Evolutionary conservation across 2,888 invertebrate genomes (phyloP).

Genomic region (Eupithecia vulgata): DNA sequence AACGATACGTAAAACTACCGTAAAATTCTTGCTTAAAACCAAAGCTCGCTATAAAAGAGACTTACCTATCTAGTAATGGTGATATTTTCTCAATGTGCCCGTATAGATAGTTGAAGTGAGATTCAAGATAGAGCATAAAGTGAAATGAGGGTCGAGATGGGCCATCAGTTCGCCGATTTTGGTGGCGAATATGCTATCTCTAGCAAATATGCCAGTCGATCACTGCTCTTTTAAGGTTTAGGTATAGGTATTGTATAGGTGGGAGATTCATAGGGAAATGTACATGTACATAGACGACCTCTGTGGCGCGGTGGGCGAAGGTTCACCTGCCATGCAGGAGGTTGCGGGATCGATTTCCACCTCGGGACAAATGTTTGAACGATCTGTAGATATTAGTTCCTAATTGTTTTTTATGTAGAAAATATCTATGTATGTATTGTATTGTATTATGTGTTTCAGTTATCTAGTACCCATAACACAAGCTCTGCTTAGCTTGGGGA

Average conservation of each 20-base stretch:
- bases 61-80: slow-evolving; percentile 35
- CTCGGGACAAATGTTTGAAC: too few species aligned
- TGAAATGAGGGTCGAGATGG: slow-evolving; percentile 47
- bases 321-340: too few species aligned
- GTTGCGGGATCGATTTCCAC: too few species aligned
- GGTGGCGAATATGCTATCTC: slow-evolving; percentile 48
- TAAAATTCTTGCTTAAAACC: slow-evolving; percentile 28
- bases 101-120: slow-evolving; percentile 42
- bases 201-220: slow-evolving; percentile 41
- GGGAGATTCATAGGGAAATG: neutral
- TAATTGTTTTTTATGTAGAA: too few species aligned
- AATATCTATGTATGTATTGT: too few species aligned
- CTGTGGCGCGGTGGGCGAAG: too few species aligned
- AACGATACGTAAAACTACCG: slow-evolving; percentile 13
- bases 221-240: slow-evolving; percentile 41
- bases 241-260: slow-evolving; percentile 5
- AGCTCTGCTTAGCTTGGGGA: too few species aligned
- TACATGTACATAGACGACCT: too few species aligned
- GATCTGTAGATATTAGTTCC: too few species aligned
- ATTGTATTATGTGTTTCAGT: too few species aligned
- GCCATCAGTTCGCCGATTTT: slow-evolving; percentile 45
- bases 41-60: slow-evolving; percentile 31
- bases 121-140: slow-evolving; percentile 46
- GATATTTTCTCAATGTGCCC: slow-evolving; percentile 42
- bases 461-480: too few species aligned